Conservation (phyloP, 2,888 invertebrate species). For the Pristionchus fissidentatus region DNA sequence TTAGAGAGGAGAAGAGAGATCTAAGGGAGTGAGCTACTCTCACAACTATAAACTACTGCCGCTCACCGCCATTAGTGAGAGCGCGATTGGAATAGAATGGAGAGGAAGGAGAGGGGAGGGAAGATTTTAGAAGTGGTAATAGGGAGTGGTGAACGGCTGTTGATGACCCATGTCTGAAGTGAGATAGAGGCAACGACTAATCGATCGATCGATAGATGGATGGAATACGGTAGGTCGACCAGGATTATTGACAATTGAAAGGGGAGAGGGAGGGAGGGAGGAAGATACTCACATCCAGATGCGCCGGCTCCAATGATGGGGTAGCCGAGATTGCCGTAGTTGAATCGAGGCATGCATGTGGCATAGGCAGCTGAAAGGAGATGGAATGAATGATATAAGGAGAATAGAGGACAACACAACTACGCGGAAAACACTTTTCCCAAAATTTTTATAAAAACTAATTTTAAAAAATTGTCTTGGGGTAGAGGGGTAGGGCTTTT, state of each 20-base stretch:
- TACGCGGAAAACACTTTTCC: too few species aligned
- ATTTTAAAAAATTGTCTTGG: neutral
- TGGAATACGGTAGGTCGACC: too few species aligned
- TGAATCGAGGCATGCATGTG: slow-evolving; percentile 36
- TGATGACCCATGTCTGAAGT: slow-evolving; percentile 21
- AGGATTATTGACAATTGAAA: neutral
- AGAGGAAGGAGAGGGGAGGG: neutral
- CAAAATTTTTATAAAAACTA: neutral
- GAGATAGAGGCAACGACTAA: slow-evolving; percentile 9
- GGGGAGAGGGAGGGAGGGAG: neutral
- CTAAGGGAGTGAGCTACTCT: slow-evolving; percentile 12
- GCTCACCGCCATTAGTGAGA: neutral
- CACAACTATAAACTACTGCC: slow-evolving; percentile 20
- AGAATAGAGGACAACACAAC: too few species aligned
- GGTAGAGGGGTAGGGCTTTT: neutral
- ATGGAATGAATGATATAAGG: neutral
- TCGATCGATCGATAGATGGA: neutral
- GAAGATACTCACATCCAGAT: slow-evolving; percentile 34
- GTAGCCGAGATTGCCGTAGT: slow-evolving; percentile 30
- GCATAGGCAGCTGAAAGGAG: slow-evolving; percentile 46
- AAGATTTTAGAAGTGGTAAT: slow-evolving; percentile 4
- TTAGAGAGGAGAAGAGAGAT: neutral
- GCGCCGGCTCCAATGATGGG: slow-evolving; percentile 11
- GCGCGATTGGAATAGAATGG: neutral
- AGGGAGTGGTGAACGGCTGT: slow-evolving; percentile 13